Conservation (phyloP, 2,888 invertebrate species). For the Ligdia adustata region DNA sequence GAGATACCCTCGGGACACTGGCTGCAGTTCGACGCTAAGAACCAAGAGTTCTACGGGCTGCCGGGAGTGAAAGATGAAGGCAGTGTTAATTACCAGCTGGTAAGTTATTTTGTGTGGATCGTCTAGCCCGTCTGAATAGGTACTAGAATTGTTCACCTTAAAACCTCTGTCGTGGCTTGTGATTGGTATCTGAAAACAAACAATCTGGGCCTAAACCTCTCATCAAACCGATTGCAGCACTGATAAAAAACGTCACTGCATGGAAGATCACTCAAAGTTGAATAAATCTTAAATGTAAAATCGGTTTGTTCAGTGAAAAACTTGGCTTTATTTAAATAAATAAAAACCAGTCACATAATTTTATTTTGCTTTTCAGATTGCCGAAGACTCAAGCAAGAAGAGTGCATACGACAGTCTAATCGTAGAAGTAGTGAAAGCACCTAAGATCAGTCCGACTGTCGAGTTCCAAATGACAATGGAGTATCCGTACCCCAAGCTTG, state of each 20-base stretch:
- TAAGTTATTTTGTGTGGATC: slow-evolving; percentile 46
- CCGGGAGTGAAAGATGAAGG: slow-evolving; percentile 89
- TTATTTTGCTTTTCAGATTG: slow-evolving; percentile 72
- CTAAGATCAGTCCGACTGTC: slow-evolving; percentile 87
- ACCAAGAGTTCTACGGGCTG: slow-evolving; percentile 95
- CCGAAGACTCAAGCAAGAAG: slow-evolving; percentile 89
- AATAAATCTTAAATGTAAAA: no score
- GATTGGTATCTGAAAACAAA: no score
- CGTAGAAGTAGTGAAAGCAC: slow-evolving; percentile 88
- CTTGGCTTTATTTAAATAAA: no score
- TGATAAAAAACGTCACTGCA: no score
- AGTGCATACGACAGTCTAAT: slow-evolving; percentile 91
- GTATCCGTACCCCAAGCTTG: slow-evolving; percentile 87
- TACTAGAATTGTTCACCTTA: no score
- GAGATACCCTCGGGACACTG: slow-evolving; percentile 88
- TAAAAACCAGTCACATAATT: background rate
- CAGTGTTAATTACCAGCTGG: slow-evolving; percentile 90
- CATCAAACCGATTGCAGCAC: no score
- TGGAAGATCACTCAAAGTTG: no score
- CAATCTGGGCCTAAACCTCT: no score
- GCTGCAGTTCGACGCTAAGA: slow-evolving; percentile 94
- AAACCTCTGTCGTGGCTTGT: no score
- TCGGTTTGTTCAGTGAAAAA: no score
- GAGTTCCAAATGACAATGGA: slow-evolving; percentile 93
- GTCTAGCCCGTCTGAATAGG: no score